Base-by-base conservation (phyloP, 2,888 invertebrate species). In the Lomographa bimaculata region DNA sequence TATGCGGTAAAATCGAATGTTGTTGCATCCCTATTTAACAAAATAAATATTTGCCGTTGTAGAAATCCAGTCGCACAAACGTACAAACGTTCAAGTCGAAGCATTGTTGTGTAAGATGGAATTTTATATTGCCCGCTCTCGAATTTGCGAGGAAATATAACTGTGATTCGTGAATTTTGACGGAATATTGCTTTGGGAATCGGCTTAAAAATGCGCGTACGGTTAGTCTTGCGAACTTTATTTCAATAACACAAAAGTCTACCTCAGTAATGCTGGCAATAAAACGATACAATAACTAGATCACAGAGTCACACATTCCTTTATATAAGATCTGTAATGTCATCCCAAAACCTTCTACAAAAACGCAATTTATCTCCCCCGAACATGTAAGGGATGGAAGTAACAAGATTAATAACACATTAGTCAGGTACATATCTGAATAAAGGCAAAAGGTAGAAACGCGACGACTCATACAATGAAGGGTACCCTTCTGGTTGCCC, bases 61-160 rank as follows among this genome's bases (percentile, higher is more conserved):
- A 37, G 33, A 46, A 45, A 49, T 39, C 41, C 30, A 35, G 23
- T 37, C 33, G 18, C 27, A 14, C 14, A 4, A 14, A 14, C 40
- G 26, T 21, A 34, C 45, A 45, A 45, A 41, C 38, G 32, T 36
- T 27, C 24, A 24, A 24, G 17, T 37, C 33, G 24, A 24, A 16
- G 42, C 42, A 49, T 51, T 49, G 54, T 49, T 47, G 51, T 37
- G 38, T 34, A 42, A 54, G 49, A 51, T 51, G 41, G 45, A 49
- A 54, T 54, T 51, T 51, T 51, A 45, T 51, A 47, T 51, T 45
- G 44, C 49, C 42, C 32, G 35, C 28, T 28, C 44, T 41, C 16
- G 32, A 24, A 41, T 40, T 40, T 32, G 10, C 9, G 11, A 34
- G 40, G 47, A 50, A 53, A 53, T 53, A 47, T 50, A 32, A 35